Evolutionary conservation across 2,888 invertebrate genomes (phyloP).

Genomic region (Nemotelus pantherinus): DNA sequence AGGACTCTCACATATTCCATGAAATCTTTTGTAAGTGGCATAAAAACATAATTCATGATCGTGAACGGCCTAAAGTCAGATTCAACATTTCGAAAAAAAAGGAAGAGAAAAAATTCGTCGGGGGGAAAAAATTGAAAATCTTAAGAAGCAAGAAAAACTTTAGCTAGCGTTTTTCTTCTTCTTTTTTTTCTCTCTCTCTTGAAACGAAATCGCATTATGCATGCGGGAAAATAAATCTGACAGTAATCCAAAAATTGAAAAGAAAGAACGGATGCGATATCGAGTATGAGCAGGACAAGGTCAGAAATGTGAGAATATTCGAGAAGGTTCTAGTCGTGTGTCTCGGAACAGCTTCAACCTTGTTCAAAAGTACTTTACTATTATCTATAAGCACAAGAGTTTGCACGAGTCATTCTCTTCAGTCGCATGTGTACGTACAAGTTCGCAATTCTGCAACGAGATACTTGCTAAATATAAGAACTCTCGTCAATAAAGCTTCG

Average conservation of each 20-base stretch:
- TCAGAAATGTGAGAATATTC: too few species aligned
- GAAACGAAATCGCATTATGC: conserved; percentile 16
- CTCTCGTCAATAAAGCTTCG: too few species aligned
- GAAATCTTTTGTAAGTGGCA: conserved; percentile 36
- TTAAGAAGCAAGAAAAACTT: neutral
- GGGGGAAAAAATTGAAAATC: conserved; percentile 28
- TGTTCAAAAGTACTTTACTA: too few species aligned
- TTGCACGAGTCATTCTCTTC: too few species aligned
- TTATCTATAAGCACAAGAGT: too few species aligned
- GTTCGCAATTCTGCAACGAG: too few species aligned
- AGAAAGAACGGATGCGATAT: neutral
- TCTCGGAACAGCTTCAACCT: too few species aligned
- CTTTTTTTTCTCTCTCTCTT: neutral
- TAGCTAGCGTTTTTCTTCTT: neutral
- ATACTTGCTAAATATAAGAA: too few species aligned
- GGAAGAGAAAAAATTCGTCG: conserved; percentile 8
- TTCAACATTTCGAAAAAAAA: neutral
- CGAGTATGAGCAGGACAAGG: neutral
- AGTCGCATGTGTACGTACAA: too few species aligned
- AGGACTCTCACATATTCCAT: conserved; percentile 28
- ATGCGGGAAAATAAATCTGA: conserved; percentile 27
- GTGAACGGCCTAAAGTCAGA: conserved; percentile 32
- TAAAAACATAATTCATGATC: conserved; percentile 40
- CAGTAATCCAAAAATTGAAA: neutral
- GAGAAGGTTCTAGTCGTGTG: too few species aligned